Base-by-base conservation (phyloP, 2,797 vertebrate genomes). In the Phalanger gymnotis region DNA sequence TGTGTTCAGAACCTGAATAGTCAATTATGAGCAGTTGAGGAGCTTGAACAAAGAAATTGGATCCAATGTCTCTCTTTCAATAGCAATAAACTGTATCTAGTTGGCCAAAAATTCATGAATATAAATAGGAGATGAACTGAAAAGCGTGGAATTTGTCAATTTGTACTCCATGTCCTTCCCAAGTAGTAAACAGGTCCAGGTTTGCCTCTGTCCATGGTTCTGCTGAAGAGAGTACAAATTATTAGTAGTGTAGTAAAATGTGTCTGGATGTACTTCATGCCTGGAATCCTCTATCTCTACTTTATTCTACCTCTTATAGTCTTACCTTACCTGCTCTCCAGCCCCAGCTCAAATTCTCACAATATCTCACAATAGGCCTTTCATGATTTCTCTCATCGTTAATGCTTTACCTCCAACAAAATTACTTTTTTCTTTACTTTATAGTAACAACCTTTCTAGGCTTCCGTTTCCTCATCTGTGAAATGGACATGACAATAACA, bases 101-200 rank as follows among this genome's bases (percentile, higher is more conserved):
- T 94, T 93, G 94, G 34, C 81, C 5, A 66, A 93, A 96, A 94
- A 81, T 40, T 91, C 19, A 92, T 92, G 94, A 81, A 30, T 90
- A 54, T 90, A 90, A 92, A 90, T 94, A 55, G 28, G 40, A 96
- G 73, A 95, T 11, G n/a, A 94, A 16, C 52, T 94, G 56, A 93
- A 53, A 54, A 57, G 53, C 56, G 91, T 91, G 34, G 51, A 73
- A 96, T 91, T 93, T 96, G 92, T 34, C 94, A 92, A 1, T 19
- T 92, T 53, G 2, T 4, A 40, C 4, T 93, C 61, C 61, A 12
- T 81, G 61, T 94, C 54, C 90, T 92, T 31, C 54, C 16, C 90
- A 93, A 92, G 54, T 30, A 73, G n/a, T 55, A 52, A 27, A 90
- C 73, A 54, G 57, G n/a, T 87, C 73, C 22, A 27, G 40, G 22